Base-by-base conservation (phyloP, 2,113 vertebrate species). In the Tyrannus savana region DNA sequence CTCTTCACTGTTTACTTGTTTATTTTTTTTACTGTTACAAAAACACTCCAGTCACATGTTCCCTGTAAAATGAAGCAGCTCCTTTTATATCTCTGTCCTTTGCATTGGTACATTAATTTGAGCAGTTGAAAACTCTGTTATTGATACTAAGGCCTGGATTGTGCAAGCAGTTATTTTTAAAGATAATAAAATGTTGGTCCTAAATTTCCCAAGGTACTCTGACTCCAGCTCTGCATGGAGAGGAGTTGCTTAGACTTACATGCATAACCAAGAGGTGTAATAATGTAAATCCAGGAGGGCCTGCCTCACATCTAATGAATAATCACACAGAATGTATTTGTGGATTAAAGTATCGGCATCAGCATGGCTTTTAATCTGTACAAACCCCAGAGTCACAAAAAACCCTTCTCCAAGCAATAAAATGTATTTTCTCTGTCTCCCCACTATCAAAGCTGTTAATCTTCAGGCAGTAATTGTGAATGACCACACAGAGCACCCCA, bases 131-230 rank as follows among this genome's bases (percentile, higher is more conserved):
- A 91, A 76, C 58, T 52, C 77, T 73, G 75, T 33, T 73, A 18
- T 16, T 53, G 67, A 90, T 69, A 87, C 37, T 53, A 72, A 56
- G 31, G 44, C 41, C 56, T 28, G 19, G 71, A 73, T 46, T 88
- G 59, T 69, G 42, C 73, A 91, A 93, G 69, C 9, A 52, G 53
- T 56, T 95, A 72, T 87, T 95, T 82, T 78, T 60, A 72, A 84
- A 95, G 69, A 59, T 37, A 75, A 75, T 31, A 52, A 44, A 46
- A 62, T 1, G 9, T 4, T 56, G 24, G 64, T 64, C 3, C 3
- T 55, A 56, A 23, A 87, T 37, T 71, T 84, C 44, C 80, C 73
- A 52, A 55, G 39, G 27, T 49, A 69, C 22, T 85, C 47, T 31
- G 31, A 79, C 64, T 63, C 47, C 77, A 67, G 68, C 21, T 81